Evolutionary conservation across 2,797 vertebrate genomes (phyloP), one percentile per base, ranked within the genome.

Genomic region (Gymnoscopelus microlampas): DNA sequence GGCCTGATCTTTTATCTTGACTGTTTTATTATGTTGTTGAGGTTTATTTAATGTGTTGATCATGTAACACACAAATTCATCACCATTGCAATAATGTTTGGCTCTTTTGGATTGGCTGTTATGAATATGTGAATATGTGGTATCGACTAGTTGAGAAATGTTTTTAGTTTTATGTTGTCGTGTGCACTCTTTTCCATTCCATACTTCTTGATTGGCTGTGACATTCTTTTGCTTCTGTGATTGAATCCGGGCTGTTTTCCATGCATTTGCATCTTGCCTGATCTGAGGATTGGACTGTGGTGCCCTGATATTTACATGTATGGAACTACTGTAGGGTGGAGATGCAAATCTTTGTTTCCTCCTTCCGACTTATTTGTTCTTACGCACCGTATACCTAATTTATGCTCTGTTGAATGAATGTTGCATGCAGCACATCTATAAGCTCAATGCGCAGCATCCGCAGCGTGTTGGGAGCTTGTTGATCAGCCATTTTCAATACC

Each of bases 221-320:
- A 9, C 50, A 51, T 32, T 67, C 14, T 44, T 57, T 55, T 47
- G 12, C 49, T 13, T 54, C 7, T 50, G 3, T 59, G 50, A 29
- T 0, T 68, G 2, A 63, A 23, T 47, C 19, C 32, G 19, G 4
- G 48, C 1, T 64, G 26, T 74, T 79, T 77, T 81, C 7, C 79
- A 71, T 76, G 29, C 6, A 70, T 80, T 88, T 84, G 24, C 76
- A 82, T 78, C 10, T 14, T 70, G 61, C 12, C 8, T 57, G 11
- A 35, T 13, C 14, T 15, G n/a, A 56, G 44, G 13, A 26, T 70
- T 59, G 19, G 2, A 0, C 53, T 56, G n/a, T 7, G 14, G n/a
- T 7, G 14, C 14, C 2, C 24, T 62, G n/a, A 19, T 26, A 64
- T 81, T 78, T 71, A 12, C 62, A 77, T 74, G n/a, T 8, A 15